Base-by-base conservation (phyloP, 2,888 invertebrate genomes). In the Iselma pallidipennis region DNA sequence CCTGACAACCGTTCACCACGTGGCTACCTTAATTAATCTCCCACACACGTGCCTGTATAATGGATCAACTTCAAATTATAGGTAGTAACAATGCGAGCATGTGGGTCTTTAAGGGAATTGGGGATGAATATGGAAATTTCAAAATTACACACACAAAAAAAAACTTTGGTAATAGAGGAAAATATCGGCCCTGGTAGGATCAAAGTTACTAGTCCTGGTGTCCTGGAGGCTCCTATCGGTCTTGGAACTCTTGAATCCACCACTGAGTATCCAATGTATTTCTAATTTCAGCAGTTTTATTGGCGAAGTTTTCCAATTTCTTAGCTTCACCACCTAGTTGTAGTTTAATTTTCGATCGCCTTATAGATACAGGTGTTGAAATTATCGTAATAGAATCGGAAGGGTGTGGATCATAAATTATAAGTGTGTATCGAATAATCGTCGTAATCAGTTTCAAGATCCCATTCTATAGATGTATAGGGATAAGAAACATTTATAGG, bases 331-430 rank as follows among this genome's bases (percentile, higher is more conserved):
- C 25, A 4, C 3, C 3, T 25, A 25, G 25, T 25, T 25, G 4
- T 3, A 6, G 25, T 4, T 25, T 25, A 6, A 6, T 25, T 3
- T 25, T 3, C 25, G 25, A 6, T 25, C 6, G 3, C 45, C 9
- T 19, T 19, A n/a, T n/a, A 42, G 69, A 74, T 75, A 79, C 78
- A 80, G 79, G 79, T 80, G 80, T 77, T 78, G 75, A 80, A 78
- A 76, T 79, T 78, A 79, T 78, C 78, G 78, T 79, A 79, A 80
- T 78, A 76, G 78, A 77, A 80, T 80, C 79, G 78, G 77, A 79
- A 77, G 77, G 78, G 79, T 74, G 78, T 76, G 77, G 74, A 69
- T 69, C 73, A 73, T 78, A 78, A 78, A 78, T 78, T 76, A 77
- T 74, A 71, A 69, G 69, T 71, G 71, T 75, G 56, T 74, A 75